These are phyloP conservation scores for Galeopsomyia nigrocyanea DNA, from an alignment of 2,888 invertebrate genomes.

Conservation along the genomic window DNA sequence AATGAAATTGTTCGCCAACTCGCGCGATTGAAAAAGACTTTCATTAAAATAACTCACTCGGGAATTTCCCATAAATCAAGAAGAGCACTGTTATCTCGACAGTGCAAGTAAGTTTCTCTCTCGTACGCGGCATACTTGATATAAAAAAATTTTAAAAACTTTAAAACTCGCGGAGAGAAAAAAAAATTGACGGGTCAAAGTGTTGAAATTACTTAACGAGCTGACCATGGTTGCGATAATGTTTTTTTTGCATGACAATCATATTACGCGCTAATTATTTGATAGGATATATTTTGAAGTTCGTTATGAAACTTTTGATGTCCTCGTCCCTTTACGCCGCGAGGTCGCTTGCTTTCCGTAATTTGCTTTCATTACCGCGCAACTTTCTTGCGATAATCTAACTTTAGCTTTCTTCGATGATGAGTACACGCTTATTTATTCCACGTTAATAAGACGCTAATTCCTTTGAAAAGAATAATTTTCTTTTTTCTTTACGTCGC, in stretches of 20 bases:
- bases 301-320: conserved; percentile 15
- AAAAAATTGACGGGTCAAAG: background rate
- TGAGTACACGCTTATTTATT: background rate
- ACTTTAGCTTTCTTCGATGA: background rate
- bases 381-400: background rate
- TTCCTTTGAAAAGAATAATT: background rate
- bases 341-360: conserved; percentile 6
- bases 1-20: no score
- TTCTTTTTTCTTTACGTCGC: background rate
- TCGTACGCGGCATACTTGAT: background rate
- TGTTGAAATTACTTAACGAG: conserved; percentile 5
- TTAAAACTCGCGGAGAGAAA: no score
- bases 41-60: no score
- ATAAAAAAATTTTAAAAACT: background rate
- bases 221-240: background rate
- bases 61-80: no score
- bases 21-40: no score
- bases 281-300: conserved; percentile 10
- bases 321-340: background rate
- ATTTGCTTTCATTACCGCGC: conserved; percentile 1
- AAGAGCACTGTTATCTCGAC: no score
- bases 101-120: background rate
- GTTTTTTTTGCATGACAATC: conserved; percentile 10
- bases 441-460: no score
- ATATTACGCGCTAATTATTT: conserved; percentile 3